Conservation (phyloP, 2,113 vertebrate genomes). For the Pongo pygmaeus region DNA sequence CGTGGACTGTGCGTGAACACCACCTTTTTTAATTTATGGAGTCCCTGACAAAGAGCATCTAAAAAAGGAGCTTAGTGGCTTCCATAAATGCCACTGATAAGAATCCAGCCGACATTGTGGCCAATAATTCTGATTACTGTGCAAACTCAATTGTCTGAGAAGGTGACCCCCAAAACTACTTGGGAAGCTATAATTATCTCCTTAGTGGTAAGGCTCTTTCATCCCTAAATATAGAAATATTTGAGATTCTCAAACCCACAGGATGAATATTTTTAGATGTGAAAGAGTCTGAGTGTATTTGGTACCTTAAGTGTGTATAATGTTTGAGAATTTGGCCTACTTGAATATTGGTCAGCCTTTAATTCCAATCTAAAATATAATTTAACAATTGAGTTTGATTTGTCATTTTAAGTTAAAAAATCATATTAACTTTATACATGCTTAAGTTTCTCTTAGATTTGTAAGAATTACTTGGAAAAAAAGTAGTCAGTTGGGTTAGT, state of each 20-base stretch:
- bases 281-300: not conserved
- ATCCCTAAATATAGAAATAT: conserved; percentile 34
- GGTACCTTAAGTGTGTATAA: not conserved
- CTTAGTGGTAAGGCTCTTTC: conserved; percentile 7
- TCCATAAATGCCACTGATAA: not conserved
- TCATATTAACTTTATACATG: not conserved
- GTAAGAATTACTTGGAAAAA: conserved; percentile 5
- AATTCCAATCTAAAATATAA: conserved; percentile 45
- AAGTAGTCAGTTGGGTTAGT: not conserved
- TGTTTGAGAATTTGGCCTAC: conserved; percentile 29
- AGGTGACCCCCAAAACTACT: conserved; percentile 50
- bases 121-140: not conserved
- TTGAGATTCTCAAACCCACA: not conserved
- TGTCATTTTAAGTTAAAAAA: conserved; percentile 54
- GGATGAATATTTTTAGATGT: conserved; percentile 44
- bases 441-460: conserved; percentile 24
- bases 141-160: not conserved
- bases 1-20: rapidly evolving
- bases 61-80: not conserved
- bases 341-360: conserved; percentile 22
- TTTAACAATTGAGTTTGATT: not conserved
- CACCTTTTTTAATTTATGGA: not conserved
- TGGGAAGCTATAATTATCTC: conserved; percentile 12
- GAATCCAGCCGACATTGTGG: not conserved
- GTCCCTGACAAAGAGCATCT: not conserved